Base-by-base conservation (phyloP, 2,113 vertebrate species). In the Columba janthina region DNA sequence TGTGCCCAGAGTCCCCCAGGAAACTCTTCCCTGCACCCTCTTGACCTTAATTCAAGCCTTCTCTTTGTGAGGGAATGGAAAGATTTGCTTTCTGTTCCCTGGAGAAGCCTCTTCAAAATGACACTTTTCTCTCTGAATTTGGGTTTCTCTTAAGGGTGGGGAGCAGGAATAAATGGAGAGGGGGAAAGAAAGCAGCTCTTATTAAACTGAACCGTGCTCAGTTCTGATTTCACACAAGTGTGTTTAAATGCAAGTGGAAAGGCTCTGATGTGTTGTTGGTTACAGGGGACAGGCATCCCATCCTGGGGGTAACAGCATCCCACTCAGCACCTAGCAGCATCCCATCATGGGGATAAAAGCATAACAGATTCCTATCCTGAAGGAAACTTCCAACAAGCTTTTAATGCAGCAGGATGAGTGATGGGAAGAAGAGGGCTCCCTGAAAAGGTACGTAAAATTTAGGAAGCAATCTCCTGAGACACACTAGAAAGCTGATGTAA, bases 381-480 rank as follows among this genome's bases (percentile, higher is more conserved):
- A 42, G n/a, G 31, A 5, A 16, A 19, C 20, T 79, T 32, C 54
- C 71, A 58, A 28, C 0, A 0, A 0, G 9, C 5, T 26, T 73
- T 42, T 32, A 12, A 12, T 5, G 31, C 25, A 95, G 29, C 20
- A 48, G 2, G 5, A 0, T 4, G 48, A 85, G 34, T 5, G 40
- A 32, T 21, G 17, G n/a, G 29, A 26, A 86, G 14, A 64, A 38
- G 15, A 46, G 11, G 2, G 8, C 5, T 85, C 28, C 25, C 53
- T 50, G 38, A 12, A 76, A 69, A 72, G 5, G 11, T 22, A 70
- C 1, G 0, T 8, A 12, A 12, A 56, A 26, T 80, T 67, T 44
- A 73, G 73, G 54, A 40, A 50, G 19, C 18, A n/a, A 22, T 53
- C 24, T 83, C 66, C 42, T 32, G 25, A 81, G 26, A 74, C 4